Conservation (phyloP, 37 sponge, comb jelly and placozoan species). For the Beroe ovata region DNA sequence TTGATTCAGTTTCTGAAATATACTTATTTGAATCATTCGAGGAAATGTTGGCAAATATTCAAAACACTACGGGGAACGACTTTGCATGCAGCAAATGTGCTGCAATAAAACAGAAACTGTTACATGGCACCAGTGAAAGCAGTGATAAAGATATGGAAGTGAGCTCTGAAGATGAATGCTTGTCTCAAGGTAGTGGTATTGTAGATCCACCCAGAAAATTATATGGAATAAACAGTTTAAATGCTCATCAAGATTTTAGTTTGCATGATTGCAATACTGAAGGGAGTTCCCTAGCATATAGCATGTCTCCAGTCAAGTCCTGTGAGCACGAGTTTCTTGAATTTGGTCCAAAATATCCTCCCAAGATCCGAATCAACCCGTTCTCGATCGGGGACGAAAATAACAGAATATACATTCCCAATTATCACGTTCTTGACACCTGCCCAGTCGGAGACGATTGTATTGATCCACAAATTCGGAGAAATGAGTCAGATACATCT, state of each 20-base stretch:
- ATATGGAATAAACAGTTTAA: too few relatives aligned
- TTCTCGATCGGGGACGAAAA: conserved; percentile 26
- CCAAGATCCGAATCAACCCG: neutral
- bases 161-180: neutral
- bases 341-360: neutral
- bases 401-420: conserved; percentile 33
- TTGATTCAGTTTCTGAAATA: conserved; percentile 33
- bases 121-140: conserved; percentile 4
- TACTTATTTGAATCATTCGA: conserved; percentile 56
- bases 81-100: conserved; percentile 10
- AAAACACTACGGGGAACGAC: conserved; percentile 11
- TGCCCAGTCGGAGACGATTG: neutral
- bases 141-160: neutral
- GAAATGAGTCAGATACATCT: conserved; percentile 44
- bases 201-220: too few relatives aligned
- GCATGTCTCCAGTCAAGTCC: neutral
- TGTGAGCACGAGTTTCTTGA: conserved; percentile 63
- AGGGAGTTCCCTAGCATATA: too few relatives aligned
- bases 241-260: too few relatives aligned
- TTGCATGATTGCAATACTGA: too few relatives aligned
- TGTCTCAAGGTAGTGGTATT: neutral
- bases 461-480: neutral
- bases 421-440: neutral
- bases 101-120: neutral
- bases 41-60: conserved; percentile 13